These are phyloP conservation scores for Notarius lentiginosus DNA, from an alignment of 2,113 vertebrate species.

Conservation along the genomic window DNA sequence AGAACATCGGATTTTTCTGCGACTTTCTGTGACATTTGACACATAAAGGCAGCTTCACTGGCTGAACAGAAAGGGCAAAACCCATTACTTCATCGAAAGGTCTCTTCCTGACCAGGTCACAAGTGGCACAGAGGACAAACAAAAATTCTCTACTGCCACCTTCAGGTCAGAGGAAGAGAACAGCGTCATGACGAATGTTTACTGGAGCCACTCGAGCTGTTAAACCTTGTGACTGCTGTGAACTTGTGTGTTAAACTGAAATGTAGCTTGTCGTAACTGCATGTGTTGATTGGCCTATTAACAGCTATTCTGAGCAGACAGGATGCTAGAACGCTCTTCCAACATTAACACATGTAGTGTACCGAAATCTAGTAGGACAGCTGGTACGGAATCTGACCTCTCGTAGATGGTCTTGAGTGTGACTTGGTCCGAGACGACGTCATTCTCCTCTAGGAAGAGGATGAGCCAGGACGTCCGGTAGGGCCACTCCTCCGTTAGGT, in stretches of 20 bases:
- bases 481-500: slow-evolving; percentile 97
- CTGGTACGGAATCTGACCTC: slow-evolving; percentile 71
- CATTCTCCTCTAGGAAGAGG: slow-evolving; percentile 90
- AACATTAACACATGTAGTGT: background rate
- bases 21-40: slow-evolving; percentile 11
- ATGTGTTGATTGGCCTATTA: slow-evolving; percentile 31
- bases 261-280: background rate
- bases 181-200: background rate
- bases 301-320: slow-evolving; percentile 4
- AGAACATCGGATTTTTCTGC: background rate
- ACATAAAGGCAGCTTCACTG: background rate
- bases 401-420: slow-evolving; percentile 92
- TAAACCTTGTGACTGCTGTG: slow-evolving; percentile 1
- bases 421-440: slow-evolving; percentile 86
- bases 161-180: slow-evolving; percentile 57
- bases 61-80: slow-evolving; percentile 29
- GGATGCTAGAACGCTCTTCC: background rate
- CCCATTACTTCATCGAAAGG: slow-evolving; percentile 31
- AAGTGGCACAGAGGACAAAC: slow-evolving; percentile 11
- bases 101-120: slow-evolving; percentile 24
- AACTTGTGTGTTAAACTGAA: background rate
- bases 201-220: background rate
- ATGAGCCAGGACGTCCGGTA: slow-evolving; percentile 98
- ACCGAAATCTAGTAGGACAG: background rate
- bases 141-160: slow-evolving; percentile 73